phyloP scores from a whole-genome alignment of 2,113 vertebrate species.

The Crocuta crocuta region DNA sequence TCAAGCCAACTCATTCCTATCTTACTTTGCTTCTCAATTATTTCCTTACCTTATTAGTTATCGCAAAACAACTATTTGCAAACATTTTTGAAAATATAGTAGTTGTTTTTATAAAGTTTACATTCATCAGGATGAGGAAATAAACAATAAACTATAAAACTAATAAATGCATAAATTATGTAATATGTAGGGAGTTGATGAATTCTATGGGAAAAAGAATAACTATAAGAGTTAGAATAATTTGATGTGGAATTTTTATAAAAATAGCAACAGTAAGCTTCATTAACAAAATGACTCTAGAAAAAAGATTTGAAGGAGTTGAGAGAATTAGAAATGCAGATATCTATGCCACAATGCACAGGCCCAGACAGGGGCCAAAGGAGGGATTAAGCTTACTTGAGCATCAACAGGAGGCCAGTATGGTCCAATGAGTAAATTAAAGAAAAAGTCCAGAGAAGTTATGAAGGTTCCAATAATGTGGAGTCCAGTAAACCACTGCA shows the following conservation, averaged over 20 bases:
- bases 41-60: background rate
- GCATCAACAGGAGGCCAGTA: background rate
- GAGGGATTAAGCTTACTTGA: background rate
- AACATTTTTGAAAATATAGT: background rate
- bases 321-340: background rate
- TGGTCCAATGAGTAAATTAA: background rate
- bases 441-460: background rate
- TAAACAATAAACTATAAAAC: background rate
- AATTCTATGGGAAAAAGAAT: background rate
- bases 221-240: background rate
- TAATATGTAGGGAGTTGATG: background rate
- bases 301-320: background rate
- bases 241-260: background rate
- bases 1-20: background rate
- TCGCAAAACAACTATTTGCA: background rate
- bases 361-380: fast-evolving
- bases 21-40: background rate
- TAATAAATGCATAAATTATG: background rate
- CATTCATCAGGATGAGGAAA: background rate
- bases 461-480: background rate
- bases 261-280: background rate
- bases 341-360: background rate
- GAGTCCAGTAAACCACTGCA: background rate
- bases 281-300: background rate
- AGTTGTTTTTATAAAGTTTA: background rate